Conservation (phyloP, 2,113 vertebrate species). For the Paralichthys olivaceus region DNA sequence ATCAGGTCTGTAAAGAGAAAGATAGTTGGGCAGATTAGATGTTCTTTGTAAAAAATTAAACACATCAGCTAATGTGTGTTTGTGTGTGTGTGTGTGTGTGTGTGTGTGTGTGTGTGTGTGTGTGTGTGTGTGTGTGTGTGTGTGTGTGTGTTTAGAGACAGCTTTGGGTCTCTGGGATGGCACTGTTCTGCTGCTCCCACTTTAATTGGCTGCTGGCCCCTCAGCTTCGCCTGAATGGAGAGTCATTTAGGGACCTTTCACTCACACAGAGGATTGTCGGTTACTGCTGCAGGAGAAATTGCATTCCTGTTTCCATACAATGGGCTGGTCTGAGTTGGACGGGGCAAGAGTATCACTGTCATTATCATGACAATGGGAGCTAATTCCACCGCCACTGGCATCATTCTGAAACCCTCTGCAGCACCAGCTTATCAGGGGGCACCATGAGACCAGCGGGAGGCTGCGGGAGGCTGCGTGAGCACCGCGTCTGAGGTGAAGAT, state of each 20-base stretch:
- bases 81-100: conserved; percentile 63
- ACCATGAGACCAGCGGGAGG: conserved; percentile 76
- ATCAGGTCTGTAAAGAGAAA: conserved; percentile 41
- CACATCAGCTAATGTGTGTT: conserved; percentile 23
- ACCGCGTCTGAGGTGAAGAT: conserved; percentile 29
- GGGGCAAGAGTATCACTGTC: conserved; percentile 84
- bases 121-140: conserved; percentile 54
- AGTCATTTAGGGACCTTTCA: conserved; percentile 86
- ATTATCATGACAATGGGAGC: conserved; percentile 87
- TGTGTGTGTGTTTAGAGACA: conserved; percentile 73
- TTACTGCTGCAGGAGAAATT: conserved; percentile 82
- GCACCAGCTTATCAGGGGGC: conserved; percentile 81
- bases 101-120: conserved; percentile 55
- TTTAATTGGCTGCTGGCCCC: conserved; percentile 84
- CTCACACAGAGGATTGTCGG: conserved; percentile 82
- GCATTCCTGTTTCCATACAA: conserved; percentile 86
- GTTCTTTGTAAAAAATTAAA: conserved; percentile 47
- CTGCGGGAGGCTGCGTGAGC: conserved; percentile 57
- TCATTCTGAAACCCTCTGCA: conserved; percentile 79
- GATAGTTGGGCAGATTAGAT: conserved; percentile 48
- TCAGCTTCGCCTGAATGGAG: conserved; percentile 81
- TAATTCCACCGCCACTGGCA: conserved; percentile 83
- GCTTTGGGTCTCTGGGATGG: conserved; percentile 69
- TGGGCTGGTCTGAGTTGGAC: conserved; percentile 79
- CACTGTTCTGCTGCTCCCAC: conserved; percentile 75